Conservation (phyloP, 2,797 vertebrate species). For the Echiichthys vipera region DNA sequence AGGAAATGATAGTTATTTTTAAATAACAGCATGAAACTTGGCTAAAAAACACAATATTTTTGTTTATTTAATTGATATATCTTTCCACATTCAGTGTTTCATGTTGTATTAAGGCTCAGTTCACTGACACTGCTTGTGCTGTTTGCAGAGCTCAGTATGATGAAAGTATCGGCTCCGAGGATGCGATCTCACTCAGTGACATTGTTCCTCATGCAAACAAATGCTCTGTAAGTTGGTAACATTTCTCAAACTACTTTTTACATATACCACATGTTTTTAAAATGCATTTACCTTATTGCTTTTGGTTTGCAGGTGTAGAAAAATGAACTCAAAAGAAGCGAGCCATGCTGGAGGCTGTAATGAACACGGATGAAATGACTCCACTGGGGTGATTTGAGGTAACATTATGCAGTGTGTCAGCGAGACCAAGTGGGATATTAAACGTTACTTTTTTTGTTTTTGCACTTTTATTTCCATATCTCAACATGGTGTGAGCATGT, state of each 20-base stretch:
- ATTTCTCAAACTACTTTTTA: too few relatives aligned
- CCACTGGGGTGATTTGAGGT: slow-evolving; percentile 41
- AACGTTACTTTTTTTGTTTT: slow-evolving; percentile 24
- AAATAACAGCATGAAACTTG: neutral
- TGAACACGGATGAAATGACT: slow-evolving; percentile 30
- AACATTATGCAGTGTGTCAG: slow-evolving; percentile 3
- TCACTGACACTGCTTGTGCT: neutral
- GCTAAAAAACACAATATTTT: neutral
- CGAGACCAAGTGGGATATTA: slow-evolving; percentile 21
- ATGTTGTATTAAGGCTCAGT: neutral
- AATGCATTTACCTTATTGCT: too few relatives aligned
- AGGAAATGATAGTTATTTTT: neutral
- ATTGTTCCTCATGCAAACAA: slow-evolving; percentile 78
- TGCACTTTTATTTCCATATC: slow-evolving; percentile 64
- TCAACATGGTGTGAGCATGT: slow-evolving; percentile 6
- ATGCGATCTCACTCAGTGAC: slow-evolving; percentile 77
- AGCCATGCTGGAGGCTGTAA: slow-evolving; percentile 31
- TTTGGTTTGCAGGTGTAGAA: slow-evolving; percentile 76
- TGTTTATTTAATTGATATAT: neutral
- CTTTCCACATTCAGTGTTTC: neutral
- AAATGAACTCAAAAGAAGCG: slow-evolving; percentile 29
- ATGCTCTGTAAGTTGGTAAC: slow-evolving; percentile 86
- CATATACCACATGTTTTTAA: too few relatives aligned
- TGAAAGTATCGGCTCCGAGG: slow-evolving; percentile 58
- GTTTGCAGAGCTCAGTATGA: slow-evolving; percentile 67